Conservation (phyloP, 1,140 invertebrate genomes). For the Caenorhabditis inopinata region DNA sequence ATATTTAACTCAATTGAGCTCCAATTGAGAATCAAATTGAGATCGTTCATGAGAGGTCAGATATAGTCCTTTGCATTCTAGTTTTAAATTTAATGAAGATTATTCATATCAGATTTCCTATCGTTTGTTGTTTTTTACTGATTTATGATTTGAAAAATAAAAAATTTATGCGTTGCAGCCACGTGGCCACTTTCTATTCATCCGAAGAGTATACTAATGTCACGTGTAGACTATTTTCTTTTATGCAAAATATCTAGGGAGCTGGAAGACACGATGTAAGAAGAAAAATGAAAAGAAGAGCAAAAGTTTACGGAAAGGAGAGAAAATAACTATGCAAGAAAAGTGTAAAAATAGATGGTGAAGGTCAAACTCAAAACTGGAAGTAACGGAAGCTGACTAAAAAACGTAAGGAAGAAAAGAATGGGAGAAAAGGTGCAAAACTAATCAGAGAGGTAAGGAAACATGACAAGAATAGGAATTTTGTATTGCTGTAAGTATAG, state of each 20-base stretch:
- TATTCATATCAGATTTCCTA: no score
- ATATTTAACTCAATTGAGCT: no score
- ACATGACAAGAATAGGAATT: not conserved
- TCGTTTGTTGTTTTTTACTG: not conserved
- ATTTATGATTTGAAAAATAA: not conserved
- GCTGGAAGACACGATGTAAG: not conserved
- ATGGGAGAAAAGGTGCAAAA: slow-evolving; percentile 9
- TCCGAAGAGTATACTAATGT: no score
- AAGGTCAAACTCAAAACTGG: slow-evolving; percentile 14
- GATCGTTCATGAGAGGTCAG: no score
- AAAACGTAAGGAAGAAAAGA: not conserved
- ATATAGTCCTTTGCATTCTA: no score
- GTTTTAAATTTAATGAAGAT: no score
- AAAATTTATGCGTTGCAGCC: no score
- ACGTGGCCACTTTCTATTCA: no score
- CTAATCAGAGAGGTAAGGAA: slow-evolving; percentile 2
- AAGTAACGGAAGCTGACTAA: not conserved
- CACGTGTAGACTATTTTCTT: not conserved
- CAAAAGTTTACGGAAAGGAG: not conserved
- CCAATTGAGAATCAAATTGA: no score
- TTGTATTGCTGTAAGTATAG: no score
- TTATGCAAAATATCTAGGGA: not conserved
- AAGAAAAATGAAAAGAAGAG: not conserved
- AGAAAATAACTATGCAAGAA: not conserved
- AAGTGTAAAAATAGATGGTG: slow-evolving; percentile 16